Evolutionary conservation across 92 coral and sea anemone genomes (phyloP).

Genomic region (Scolanthus callimorphus): DNA sequence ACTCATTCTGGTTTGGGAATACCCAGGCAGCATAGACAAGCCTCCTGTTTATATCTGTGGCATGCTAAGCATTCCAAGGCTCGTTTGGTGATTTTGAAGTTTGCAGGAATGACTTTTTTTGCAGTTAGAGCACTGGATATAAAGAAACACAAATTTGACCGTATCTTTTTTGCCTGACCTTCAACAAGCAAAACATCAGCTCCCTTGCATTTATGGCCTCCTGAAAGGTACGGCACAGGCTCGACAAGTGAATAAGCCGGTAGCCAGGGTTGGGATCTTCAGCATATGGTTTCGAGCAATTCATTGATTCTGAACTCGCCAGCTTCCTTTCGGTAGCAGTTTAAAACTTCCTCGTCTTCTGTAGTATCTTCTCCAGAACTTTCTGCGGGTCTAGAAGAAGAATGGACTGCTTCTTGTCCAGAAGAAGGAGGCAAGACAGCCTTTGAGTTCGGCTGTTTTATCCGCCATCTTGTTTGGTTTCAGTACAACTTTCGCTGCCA

Average conservation of each 20-base stretch:
- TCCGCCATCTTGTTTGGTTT: too few species aligned
- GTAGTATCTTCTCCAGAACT: conserved; percentile 1
- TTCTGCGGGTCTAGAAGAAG: neutral
- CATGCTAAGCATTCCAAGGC: conserved; percentile 28
- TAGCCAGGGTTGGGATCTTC: conserved; percentile 34
- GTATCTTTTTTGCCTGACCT: conserved; percentile 29
- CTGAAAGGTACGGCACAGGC: conserved; percentile 22
- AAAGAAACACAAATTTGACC: conserved; percentile 35
- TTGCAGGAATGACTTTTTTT: conserved; percentile 16
- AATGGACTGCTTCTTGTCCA: neutral
- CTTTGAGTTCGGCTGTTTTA: too few species aligned
- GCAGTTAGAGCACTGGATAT: too few species aligned
- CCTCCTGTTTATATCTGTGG: conserved; percentile 33
- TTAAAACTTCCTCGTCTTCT: neutral
- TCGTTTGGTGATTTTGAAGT: conserved; percentile 25
- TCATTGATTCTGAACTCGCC: neutral
- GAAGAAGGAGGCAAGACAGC: neutral
- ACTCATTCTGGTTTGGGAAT: conserved; percentile 23
- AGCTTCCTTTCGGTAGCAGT: conserved; percentile 12
- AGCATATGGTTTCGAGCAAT: neutral
- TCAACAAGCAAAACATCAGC: conserved; percentile 16
- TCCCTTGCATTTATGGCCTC: too few species aligned
- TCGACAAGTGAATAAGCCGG: conserved; percentile 33
- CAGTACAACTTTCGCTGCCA: conserved; percentile 7
- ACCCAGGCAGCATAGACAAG: conserved; percentile 47